These are phyloP conservation scores for Nomada ruficornis DNA, from an alignment of 2,888 invertebrate genomes.

Conservation along the genomic window DNA sequence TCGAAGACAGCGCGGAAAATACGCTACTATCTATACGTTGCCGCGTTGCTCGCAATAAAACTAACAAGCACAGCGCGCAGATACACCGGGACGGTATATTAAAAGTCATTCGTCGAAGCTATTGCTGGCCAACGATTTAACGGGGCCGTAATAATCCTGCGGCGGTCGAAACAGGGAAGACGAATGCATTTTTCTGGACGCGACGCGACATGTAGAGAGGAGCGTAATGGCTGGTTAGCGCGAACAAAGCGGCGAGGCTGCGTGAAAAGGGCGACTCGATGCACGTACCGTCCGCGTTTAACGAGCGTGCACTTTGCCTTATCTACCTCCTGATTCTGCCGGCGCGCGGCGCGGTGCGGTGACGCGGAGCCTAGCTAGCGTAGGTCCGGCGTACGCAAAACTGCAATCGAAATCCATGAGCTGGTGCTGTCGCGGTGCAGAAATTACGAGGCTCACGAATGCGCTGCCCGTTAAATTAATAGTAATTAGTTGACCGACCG, in stretches of 20 bases:
- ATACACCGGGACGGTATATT: slow-evolving; percentile 2
- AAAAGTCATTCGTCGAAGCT: slow-evolving; percentile 19
- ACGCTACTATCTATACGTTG: no score
- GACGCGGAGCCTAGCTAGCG: background rate
- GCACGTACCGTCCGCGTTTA: slow-evolving; percentile 28
- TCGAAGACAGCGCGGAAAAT: no score
- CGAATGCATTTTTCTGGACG: background rate
- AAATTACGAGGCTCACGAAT: slow-evolving; percentile 38
- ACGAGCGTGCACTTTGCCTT: slow-evolving; percentile 48
- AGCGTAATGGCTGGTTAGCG: slow-evolving; percentile 57
- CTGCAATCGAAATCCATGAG: slow-evolving; percentile 31
- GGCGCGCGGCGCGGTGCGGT: background rate
- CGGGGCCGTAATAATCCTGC: slow-evolving; percentile 12
- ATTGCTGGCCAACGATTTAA: slow-evolving; percentile 8
- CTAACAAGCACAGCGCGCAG: no score
- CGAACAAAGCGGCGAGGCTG: slow-evolving; percentile 42
- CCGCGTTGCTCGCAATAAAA: no score
- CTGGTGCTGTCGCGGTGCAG: slow-evolving; percentile 27
- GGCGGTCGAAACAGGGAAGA: background rate
- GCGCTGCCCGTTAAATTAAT: slow-evolving; percentile 50
- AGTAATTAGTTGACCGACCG: slow-evolving; percentile 59
- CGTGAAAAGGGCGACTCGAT: slow-evolving; percentile 34
- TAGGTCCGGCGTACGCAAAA: background rate
- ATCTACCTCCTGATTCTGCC: slow-evolving; percentile 7
- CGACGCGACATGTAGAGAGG: slow-evolving; percentile 4